Conservation (phyloP, 2,797 vertebrate species). For the Crocidura indochinensis region DNA sequence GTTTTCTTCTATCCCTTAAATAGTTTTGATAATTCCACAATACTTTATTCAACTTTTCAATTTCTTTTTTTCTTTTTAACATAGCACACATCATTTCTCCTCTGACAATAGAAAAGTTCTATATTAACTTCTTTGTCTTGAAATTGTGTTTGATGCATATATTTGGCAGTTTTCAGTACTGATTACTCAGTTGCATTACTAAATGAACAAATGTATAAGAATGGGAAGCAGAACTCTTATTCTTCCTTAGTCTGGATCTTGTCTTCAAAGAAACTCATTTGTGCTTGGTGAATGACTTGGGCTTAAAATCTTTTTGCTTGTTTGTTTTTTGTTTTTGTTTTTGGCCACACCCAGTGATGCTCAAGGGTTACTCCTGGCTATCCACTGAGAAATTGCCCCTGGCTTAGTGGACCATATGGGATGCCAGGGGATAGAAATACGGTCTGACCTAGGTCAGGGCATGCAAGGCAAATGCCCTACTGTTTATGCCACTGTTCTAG, state of each 20-base stretch:
- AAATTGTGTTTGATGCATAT: not conserved
- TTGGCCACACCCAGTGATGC: not conserved
- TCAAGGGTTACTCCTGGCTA: too few species aligned
- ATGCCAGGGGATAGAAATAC: too few species aligned
- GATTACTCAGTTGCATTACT: not conserved
- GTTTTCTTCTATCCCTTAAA: not conserved
- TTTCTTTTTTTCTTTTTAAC: not conserved
- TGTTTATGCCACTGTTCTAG: too few species aligned
- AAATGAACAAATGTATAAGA: not conserved
- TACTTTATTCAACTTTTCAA: not conserved
- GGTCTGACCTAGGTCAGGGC: too few species aligned
- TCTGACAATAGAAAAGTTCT: not conserved
- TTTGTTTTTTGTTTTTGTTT: not conserved
- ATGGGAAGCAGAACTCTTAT: not conserved
- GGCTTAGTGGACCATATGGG: too few species aligned
- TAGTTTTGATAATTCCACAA: not conserved
- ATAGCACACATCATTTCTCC: not conserved
- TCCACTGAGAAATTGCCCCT: too few species aligned
- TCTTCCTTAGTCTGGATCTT: not conserved
- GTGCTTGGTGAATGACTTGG: not conserved
- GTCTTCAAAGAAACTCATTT: not conserved
- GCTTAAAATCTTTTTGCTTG: not conserved
- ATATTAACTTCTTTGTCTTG: not conserved
- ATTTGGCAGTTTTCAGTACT: slow-evolving; percentile 27
- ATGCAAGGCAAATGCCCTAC: too few species aligned